Base-by-base conservation (phyloP, 2,797 vertebrate genomes). In the Galago senegalensis region DNA sequence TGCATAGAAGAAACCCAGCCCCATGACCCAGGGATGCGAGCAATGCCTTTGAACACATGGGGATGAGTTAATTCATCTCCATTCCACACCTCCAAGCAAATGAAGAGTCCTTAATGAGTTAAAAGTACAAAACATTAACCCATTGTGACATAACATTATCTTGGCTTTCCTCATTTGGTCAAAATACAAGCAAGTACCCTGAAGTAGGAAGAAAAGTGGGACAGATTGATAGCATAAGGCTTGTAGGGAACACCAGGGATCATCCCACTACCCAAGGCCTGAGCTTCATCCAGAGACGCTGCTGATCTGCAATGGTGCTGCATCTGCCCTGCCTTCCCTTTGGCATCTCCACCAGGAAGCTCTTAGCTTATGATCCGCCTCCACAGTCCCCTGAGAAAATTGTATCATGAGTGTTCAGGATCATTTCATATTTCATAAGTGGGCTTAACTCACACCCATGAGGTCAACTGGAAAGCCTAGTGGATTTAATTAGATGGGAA, bases 361-460 rank as follows among this genome's bases (percentile, higher is more conserved):
- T 94, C 69, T 95, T 60, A 92, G 49, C 69, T 43, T 91, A 31
- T 94, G 87, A 80, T 90, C 87, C 13, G 17, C 86, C 95, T 90
- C 81, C 17, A 0, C n/a, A 84, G 82, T 18, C 95, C 72, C 79
- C 75, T 90, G 96, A 96, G 95, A 96, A 95, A 96, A 53, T 82
- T 97, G 89, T 86, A 84, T 97, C 94, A 96, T 96, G 82, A 97
- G 76, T 91, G 94, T 92, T 96, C 96, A 92, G 85, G 88, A 92
- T 96, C 93, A 97, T 93, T 97, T 97, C 91, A 91, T 96, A 96
- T 96, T 97, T 97, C 90, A 97, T 95, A 97, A 98, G 96, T 92
- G 83, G 69, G 77, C 49, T 97, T 97, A 97, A 97, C 96, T 96
- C 95, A 97, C 49, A 96, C 49, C 94, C 96, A 97, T 94, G 92